Conservation (phyloP, 2,113 vertebrate species). For the Lonchura striata region DNA sequence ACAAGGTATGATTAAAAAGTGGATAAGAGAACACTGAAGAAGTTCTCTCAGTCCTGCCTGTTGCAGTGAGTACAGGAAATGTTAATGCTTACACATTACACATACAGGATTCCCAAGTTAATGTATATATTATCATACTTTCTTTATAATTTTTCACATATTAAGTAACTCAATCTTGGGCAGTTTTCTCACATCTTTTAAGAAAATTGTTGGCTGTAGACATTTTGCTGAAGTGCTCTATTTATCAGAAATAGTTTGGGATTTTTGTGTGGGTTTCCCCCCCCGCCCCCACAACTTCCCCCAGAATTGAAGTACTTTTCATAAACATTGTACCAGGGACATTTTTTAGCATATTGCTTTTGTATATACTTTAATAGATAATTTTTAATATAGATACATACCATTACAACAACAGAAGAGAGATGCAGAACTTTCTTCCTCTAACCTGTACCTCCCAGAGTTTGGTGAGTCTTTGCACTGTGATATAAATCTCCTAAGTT, state of each 20-base stretch:
- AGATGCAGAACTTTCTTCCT: slow-evolving; percentile 70
- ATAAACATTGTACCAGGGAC: neutral
- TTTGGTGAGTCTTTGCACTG: slow-evolving; percentile 85
- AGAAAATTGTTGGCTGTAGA: neutral
- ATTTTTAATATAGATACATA: slow-evolving; percentile 39
- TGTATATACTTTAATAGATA: neutral
- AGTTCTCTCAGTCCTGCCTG: neutral
- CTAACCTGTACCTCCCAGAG: slow-evolving; percentile 81
- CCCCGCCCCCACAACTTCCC: neutral
- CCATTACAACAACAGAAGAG: slow-evolving; percentile 76
- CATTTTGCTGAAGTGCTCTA: neutral
- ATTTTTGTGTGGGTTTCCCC: neutral
- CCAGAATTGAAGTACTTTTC: neutral
- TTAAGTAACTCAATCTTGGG: neutral
- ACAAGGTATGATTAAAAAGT: neutral
- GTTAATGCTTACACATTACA: neutral
- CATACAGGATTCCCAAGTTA: neutral
- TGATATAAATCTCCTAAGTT: slow-evolving; percentile 84
- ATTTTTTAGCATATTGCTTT: neutral
- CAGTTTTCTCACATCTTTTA: neutral
- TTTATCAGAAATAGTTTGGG: neutral
- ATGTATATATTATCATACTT: neutral
- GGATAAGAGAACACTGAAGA: neutral
- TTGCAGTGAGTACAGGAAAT: neutral
- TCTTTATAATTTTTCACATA: neutral